Base-by-base conservation (phyloP, 2,797 vertebrate species). In the Phoebastria nigripes region DNA sequence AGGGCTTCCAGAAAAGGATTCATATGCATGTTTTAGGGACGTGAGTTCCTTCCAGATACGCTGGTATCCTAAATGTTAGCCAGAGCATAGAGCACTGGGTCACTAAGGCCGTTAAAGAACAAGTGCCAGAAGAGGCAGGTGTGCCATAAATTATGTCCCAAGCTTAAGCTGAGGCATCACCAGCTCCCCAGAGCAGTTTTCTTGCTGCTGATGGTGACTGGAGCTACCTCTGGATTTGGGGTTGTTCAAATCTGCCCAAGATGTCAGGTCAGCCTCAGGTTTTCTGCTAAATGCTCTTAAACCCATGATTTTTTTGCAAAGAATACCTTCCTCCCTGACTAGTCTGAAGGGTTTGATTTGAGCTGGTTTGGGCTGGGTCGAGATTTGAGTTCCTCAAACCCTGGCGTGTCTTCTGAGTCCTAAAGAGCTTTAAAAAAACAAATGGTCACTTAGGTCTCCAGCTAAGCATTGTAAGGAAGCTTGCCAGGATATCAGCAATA, bases 11-110 rank as follows among this genome's bases (percentile, higher is more conserved):
- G 62, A 63, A 63, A 24, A 79, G 8, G 21, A 33, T 80, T 84
- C 13, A 33, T 35, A 16, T 28, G 6, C 0, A 0, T n/a, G 8
- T 44, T 67, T 62, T n/a, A 69, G 18, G 29, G n/a, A 39, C 2
- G 0, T 70, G 37, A 6, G 8, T 47, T 74, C n/a, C 44, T 37
- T 67, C 14, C 13, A 33, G 25, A 4, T 71, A 16, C 8, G 2
- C 25, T 62, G 28, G 25, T 6, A 65, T 20, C 37, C 42, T 83
- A 47, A 63, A 55, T 42, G 13, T 5, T 39, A 62, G 18, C 25
- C 21, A 79, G 58, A 35, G 3, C 42, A 22, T 17, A 22, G 58
- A 46, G 35, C 26, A 28, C 15, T 61, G 24, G 31, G 28, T 41
- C 29, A 41, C 6, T 44, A n/a, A 88, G 79, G 12, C 19, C 39